These are phyloP conservation scores for Liopterus haemorrhoidalis DNA, from an alignment of 2,888 invertebrate species.

Conservation along the genomic window DNA sequence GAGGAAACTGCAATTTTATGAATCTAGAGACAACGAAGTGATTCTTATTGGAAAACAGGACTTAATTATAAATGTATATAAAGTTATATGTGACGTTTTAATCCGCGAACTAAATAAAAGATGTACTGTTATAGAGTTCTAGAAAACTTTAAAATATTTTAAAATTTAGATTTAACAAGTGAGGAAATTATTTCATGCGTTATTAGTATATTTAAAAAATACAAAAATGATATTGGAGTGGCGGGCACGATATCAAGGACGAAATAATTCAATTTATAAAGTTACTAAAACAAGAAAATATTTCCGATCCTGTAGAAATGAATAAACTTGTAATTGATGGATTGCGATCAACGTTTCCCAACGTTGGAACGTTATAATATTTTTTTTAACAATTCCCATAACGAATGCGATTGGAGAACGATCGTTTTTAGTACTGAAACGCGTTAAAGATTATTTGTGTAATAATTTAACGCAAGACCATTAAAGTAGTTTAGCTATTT, in stretches of 20 bases:
- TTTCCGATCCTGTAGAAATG: conserved; percentile 6
- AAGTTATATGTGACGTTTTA: no score
- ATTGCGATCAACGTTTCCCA: conserved; percentile 8
- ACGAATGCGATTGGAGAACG: conserved; percentile 9
- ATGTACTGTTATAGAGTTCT: no score
- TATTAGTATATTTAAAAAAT: conserved; percentile 1
- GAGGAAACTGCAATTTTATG: background rate
- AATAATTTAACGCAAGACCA: conserved; percentile 4
- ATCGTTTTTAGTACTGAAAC: conserved; percentile 11
- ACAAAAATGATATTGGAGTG: conserved; percentile 6
- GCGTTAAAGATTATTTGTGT: conserved; percentile 7
- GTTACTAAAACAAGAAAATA: conserved; percentile 10
- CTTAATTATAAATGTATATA: no score
- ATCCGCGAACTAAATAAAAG: no score
- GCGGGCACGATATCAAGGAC: conserved; percentile 6
- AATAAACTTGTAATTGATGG: conserved; percentile 10
- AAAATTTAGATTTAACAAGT: background rate
- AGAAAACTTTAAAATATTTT: conserved; percentile 9
- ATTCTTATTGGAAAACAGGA: no score
- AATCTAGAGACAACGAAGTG: background rate
- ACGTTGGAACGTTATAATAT: no score
- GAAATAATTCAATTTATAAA: conserved; percentile 11
- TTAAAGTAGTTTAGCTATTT: conserved; percentile 8
- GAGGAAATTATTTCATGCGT: conserved; percentile 8
- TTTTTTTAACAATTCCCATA: conserved; percentile 12